Percentiles rank a stretch among this genome's conserved stretches.
Evolutionary conservation across 2,888 invertebrate species (phyloP).

Genomic region (Hypomecis atomaria): DNA sequence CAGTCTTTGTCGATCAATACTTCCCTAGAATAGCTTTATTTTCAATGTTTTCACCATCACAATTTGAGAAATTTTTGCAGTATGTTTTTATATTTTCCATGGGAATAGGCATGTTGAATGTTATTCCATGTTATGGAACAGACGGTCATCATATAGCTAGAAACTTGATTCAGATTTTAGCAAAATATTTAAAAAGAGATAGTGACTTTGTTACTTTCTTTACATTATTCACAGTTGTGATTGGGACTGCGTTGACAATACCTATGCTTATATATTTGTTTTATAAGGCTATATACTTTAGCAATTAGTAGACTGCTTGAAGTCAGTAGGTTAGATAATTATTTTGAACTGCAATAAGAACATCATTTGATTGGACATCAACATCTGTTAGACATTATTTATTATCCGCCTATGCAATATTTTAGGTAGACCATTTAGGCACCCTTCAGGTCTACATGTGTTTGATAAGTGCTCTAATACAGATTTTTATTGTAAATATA

Average conservation of each 20-base stretch:
- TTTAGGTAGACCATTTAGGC: too few species aligned
- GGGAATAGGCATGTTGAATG: conserved; percentile 95
- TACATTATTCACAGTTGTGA: conserved; percentile 87
- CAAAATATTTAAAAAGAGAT: conserved; percentile 86
- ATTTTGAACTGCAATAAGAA: neutral
- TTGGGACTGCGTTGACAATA: conserved; percentile 90
- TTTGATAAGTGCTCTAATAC: too few species aligned
- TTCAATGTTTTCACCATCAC: conserved; percentile 87
- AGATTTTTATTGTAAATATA: too few species aligned
- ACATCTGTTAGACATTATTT: too few species aligned
- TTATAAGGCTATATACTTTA: conserved; percentile 68
- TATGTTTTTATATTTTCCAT: conserved; percentile 95
- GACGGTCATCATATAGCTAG: conserved; percentile 96
- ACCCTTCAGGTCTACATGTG: too few species aligned
- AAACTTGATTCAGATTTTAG: conserved; percentile 86
- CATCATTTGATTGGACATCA: neutral
- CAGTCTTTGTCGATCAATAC: conserved; percentile 91
- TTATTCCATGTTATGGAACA: conserved; percentile 96
- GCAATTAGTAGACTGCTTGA: conserved; percentile 42
- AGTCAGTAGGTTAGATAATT: neutral
- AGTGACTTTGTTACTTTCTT: conserved; percentile 78
- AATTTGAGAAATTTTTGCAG: conserved; percentile 89
- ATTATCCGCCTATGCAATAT: too few species aligned
- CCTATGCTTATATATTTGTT: conserved; percentile 84
- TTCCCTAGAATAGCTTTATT: conserved; percentile 87